phyloP scores from a whole-genome alignment of 2,113 vertebrate genomes.

The Nanorana parkeri region DNA sequence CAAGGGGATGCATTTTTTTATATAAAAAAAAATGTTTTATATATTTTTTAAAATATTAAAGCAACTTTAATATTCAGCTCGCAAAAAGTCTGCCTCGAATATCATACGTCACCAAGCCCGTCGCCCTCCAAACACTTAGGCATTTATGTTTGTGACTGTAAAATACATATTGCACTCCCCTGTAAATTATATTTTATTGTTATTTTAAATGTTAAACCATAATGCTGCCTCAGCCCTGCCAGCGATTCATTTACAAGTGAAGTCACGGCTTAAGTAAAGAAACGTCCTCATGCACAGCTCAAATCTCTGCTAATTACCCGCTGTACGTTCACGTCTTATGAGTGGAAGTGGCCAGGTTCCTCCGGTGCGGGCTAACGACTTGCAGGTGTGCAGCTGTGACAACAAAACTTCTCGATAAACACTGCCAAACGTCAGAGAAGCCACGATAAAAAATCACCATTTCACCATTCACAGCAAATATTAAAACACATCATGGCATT shows the following conservation, averaged over 20 bases:
- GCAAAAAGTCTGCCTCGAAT: no score
- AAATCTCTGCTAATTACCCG: constrained; percentile 39
- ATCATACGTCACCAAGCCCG: no score
- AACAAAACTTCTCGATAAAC: constrained; percentile 8
- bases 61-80: no score
- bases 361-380: constrained; percentile 39
- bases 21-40: no score
- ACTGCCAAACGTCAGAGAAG: constrained; percentile 4
- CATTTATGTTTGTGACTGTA: no score
- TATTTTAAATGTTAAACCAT: neutral
- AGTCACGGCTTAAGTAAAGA: constrained; percentile 28
- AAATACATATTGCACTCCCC: no score
- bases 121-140: no score
- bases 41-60: no score
- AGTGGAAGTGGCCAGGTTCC: neutral
- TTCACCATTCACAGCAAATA: constrained; percentile 43
- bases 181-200: neutral
- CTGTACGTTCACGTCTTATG: constrained; percentile 11
- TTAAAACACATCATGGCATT: constrained; percentile 41
- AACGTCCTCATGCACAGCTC: neutral
- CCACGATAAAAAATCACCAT: constrained; percentile 29
- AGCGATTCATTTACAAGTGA: constrained; percentile 14
- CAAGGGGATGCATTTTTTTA: no score
- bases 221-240: neutral
- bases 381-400: constrained; percentile 47